These are phyloP conservation scores for Glyphotaelius pellucidus DNA, from an alignment of 2,888 invertebrate species.

Conservation along the genomic window DNA sequence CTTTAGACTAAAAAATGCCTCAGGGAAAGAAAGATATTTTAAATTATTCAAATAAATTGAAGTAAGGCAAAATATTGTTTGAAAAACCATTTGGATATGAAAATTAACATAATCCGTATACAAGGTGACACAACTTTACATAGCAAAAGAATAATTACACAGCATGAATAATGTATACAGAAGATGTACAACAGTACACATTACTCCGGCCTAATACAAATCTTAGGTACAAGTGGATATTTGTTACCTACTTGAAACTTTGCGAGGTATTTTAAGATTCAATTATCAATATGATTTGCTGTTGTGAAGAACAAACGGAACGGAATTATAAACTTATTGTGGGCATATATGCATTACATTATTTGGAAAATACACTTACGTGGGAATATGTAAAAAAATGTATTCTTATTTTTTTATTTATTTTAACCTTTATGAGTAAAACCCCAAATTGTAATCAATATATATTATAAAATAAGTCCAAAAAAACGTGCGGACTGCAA, in stretches of 20 bases:
- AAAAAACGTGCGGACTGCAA: no score
- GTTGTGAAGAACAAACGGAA: neutral
- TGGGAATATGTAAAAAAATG: no score
- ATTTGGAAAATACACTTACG: neutral
- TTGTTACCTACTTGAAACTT: neutral
- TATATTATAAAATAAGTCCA: no score
- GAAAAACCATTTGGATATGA: neutral
- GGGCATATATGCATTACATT: no score
- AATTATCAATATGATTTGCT: neutral
- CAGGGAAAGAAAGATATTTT: neutral
- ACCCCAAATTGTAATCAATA: no score
- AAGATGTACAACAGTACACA: neutral
- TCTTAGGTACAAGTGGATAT: neutral
- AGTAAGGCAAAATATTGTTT: neutral
- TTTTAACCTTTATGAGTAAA: no score
- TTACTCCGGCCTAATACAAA: neutral
- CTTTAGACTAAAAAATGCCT: neutral
- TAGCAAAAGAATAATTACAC: neutral
- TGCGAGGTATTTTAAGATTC: neutral
- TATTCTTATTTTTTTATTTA: no score
- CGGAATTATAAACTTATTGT: neutral
- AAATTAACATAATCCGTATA: neutral
- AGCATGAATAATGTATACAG: neutral
- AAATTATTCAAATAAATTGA: neutral
- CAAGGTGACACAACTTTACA: neutral